Evolutionary conservation across 1,140 invertebrate species (phyloP).

Genomic region (Archegozetes longisetosus): DNA sequence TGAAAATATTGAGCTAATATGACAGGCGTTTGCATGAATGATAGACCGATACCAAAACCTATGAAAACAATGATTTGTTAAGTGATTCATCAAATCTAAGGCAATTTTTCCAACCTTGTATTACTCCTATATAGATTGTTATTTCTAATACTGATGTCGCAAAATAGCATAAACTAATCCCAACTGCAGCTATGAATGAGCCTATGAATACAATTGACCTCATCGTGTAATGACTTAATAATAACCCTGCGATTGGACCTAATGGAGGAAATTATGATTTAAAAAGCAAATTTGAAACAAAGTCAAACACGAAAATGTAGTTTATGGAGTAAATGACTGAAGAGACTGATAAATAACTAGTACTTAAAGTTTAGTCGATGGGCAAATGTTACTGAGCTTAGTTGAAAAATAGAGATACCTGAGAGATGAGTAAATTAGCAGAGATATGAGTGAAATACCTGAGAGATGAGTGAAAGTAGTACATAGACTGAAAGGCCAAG

Average conservation of each 20-base stretch:
- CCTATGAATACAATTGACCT: conserved; percentile 14
- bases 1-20: conserved; percentile 28
- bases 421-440: not conserved
- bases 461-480: conserved; percentile 19
- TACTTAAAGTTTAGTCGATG: not conserved
- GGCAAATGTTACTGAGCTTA: not conserved
- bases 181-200: conserved; percentile 15
- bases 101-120: conserved; percentile 16
- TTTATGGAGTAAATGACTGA: too few relatives aligned
- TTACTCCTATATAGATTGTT: conserved; percentile 16
- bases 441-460: conserved; percentile 3
- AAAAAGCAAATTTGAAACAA: not conserved
- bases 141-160: conserved; percentile 13
- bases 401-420: not conserved
- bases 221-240: conserved; percentile 14
- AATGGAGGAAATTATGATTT: not conserved
- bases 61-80: too few relatives aligned
- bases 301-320: too few relatives aligned
- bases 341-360: too few relatives aligned
- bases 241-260: conserved; percentile 19
- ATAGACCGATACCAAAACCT: conserved; percentile 28
- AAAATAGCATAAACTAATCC: conserved; percentile 17
- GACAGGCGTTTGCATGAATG: conserved; percentile 26
- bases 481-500: conserved; percentile 21
- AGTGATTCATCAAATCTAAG: not conserved